These are phyloP conservation scores for Nymphicus hollandicus DNA, from an alignment of 2,113 vertebrate species.

Conservation along the genomic window DNA sequence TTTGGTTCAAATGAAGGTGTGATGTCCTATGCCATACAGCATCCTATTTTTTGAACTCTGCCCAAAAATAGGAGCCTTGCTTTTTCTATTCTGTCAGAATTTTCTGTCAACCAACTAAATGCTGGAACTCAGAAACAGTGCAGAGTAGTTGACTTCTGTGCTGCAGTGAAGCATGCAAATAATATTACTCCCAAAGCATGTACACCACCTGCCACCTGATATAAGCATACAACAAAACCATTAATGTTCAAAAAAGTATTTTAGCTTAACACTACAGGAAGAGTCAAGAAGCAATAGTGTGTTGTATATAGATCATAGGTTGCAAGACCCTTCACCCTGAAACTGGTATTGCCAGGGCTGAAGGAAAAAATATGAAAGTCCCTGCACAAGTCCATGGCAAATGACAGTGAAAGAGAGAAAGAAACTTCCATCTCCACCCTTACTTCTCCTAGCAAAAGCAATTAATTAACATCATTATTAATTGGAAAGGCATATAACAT, in stretches of 20 bases:
- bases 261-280: neutral
- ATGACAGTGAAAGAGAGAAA: neutral
- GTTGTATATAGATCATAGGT: neutral
- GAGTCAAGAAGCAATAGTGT: neutral
- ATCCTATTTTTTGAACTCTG: neutral
- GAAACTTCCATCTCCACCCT: neutral
- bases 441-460: neutral
- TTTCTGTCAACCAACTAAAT: neutral
- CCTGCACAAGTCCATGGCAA: neutral
- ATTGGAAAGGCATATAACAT: neutral
- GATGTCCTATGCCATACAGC: neutral
- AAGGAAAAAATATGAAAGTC: neutral
- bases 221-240: neutral
- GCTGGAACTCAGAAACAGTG: neutral
- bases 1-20: neutral
- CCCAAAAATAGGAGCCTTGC: neutral
- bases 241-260: neutral
- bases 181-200: neutral
- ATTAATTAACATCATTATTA: neutral
- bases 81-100: neutral
- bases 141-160: neutral
- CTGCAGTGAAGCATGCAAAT: neutral
- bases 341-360: neutral
- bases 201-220: neutral
- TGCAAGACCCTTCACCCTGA: neutral